Conservation (phyloP, 2,113 vertebrate genomes). For the Zootoca vivipara region DNA sequence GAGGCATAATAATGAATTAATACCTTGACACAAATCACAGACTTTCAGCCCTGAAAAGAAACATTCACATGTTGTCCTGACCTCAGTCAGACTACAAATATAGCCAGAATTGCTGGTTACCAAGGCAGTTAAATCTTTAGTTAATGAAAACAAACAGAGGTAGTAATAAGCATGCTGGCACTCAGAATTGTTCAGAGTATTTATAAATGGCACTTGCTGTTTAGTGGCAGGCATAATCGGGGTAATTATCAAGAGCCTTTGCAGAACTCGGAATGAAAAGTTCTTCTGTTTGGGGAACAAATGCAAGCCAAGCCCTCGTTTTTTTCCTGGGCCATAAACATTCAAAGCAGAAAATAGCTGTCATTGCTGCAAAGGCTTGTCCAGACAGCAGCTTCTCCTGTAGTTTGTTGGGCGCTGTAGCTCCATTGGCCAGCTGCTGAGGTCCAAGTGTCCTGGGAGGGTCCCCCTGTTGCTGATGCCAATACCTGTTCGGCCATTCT, state of each 20-base stretch:
- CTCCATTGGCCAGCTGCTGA: not conserved
- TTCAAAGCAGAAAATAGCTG: not conserved
- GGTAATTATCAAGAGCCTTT: conserved; percentile 8
- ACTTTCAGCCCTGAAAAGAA: conserved; percentile 20
- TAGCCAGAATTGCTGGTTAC: not conserved
- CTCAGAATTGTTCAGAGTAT: not conserved
- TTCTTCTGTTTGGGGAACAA: not conserved
- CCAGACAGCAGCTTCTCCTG: not conserved
- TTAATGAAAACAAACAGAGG: fast-evolving
- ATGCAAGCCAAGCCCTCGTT: not conserved
- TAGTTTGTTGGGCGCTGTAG: not conserved
- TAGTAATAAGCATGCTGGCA: not conserved
- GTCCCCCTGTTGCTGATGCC: too few species aligned
- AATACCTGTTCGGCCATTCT: not conserved
- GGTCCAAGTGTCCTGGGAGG: not conserved
- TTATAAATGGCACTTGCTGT: conserved; percentile 1
- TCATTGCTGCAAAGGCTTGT: not conserved
- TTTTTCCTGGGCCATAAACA: not conserved
- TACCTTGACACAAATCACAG: not conserved
- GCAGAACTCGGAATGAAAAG: conserved; percentile 17
- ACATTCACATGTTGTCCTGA: not conserved
- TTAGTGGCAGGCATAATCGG: not conserved
- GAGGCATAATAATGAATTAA: not conserved
- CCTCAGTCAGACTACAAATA: not conserved
- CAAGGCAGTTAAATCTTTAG: conserved; percentile 14